These are phyloP conservation scores for Stenodema calcarata DNA, from an alignment of 2,888 invertebrate genomes.

Conservation along the genomic window DNA sequence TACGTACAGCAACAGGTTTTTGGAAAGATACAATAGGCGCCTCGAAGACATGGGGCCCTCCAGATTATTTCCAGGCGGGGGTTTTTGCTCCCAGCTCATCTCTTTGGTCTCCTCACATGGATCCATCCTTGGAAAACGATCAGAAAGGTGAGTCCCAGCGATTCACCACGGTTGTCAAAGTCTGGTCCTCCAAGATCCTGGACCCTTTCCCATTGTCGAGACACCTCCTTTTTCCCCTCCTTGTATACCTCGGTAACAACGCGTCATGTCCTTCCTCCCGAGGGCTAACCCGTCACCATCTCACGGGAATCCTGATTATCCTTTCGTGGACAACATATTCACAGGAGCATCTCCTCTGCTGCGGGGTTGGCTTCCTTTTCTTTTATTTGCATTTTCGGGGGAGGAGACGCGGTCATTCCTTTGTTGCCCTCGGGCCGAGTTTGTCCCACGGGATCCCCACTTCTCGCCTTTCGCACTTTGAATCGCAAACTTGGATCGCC, in stretches of 20 bases:
- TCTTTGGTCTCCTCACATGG: neutral
- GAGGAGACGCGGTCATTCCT: slow-evolving; percentile 10
- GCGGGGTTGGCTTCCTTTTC: neutral
- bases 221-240: neutral
- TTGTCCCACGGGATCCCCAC: slow-evolving; percentile 38
- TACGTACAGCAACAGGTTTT: slow-evolving; percentile 9
- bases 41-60: neutral
- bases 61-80: slow-evolving; percentile 40
- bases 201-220: neutral
- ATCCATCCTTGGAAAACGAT: slow-evolving; percentile 19
- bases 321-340: slow-evolving; percentile 51
- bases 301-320: slow-evolving; percentile 51
- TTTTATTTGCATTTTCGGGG: slow-evolving; percentile 47
- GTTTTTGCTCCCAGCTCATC: slow-evolving; percentile 39
- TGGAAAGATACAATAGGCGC: slow-evolving; percentile 19
- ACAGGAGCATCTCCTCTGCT: neutral
- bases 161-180: slow-evolving; percentile 47
- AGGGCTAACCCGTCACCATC: slow-evolving; percentile 5
- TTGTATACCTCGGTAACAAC: slow-evolving; percentile 21
- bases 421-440: slow-evolving; percentile 20
- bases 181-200: neutral
- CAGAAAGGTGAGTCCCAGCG: slow-evolving; percentile 20
- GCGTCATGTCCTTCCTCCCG: slow-evolving; percentile 25
- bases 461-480: neutral
- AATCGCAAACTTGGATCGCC: neutral